Percentiles rank a stretch among this genome's conserved stretches.
Conservation (phyloP, 1,140 invertebrate species). For the Drosophila ananassae region DNA sequence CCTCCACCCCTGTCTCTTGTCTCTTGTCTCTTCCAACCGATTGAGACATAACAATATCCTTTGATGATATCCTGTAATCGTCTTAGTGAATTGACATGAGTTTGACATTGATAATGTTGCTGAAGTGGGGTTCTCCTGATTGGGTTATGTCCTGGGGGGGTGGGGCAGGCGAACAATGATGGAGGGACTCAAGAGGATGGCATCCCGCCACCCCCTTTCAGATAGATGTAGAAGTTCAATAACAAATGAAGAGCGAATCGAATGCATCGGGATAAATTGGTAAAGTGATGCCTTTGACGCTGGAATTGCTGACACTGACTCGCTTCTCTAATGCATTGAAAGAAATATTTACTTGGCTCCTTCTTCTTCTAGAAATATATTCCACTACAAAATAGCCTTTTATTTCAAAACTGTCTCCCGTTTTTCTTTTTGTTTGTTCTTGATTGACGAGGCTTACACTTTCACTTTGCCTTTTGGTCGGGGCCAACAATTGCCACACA, state of each 20-base stretch:
- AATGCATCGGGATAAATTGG: slow-evolving; percentile 36
- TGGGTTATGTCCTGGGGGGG: slow-evolving; percentile 1
- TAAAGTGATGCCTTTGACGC: slow-evolving; percentile 37
- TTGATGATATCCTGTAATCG: slow-evolving; percentile 78
- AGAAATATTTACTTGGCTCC: too few relatives aligned
- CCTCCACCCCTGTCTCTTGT: background rate
- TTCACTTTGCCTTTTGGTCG: slow-evolving; percentile 23
- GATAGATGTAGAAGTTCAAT: slow-evolving; percentile 19
- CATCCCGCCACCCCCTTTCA: background rate
- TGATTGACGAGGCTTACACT: slow-evolving; percentile 56
- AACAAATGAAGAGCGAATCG: slow-evolving; percentile 46
- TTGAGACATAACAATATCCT: slow-evolving; percentile 81
- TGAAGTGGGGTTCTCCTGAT: slow-evolving; percentile 11
- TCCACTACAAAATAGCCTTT: too few relatives aligned
- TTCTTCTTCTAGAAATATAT: too few relatives aligned
- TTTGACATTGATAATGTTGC: slow-evolving; percentile 78
- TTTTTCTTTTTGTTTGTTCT: slow-evolving; percentile 7
- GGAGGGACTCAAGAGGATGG: too few relatives aligned
- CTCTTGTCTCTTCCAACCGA: slow-evolving; percentile 40
- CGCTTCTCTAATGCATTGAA: background rate
- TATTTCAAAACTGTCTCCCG: too few relatives aligned
- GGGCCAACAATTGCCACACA: slow-evolving; percentile 72
- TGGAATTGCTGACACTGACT: slow-evolving; percentile 38
- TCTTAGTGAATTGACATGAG: slow-evolving; percentile 76
- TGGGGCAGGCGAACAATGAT: background rate